Evolutionary conservation across 2,113 vertebrate species (phyloP), one percentile per base, ranked within the genome.

Genomic region (Thunnus maccoyii): DNA sequence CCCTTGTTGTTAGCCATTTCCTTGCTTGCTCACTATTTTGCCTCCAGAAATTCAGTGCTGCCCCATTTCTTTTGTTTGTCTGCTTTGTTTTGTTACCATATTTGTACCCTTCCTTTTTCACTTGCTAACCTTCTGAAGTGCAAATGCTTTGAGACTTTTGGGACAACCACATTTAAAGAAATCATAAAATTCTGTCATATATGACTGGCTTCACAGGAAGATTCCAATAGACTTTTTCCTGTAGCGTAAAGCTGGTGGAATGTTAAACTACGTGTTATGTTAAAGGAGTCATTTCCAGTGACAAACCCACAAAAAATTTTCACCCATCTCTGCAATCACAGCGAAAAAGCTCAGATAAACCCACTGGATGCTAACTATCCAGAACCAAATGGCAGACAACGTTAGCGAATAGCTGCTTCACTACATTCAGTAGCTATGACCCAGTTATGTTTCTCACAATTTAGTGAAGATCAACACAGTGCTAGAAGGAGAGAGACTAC

Each of bases 21-120:
- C 65, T 58, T 32, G 60, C 25, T 52, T 77, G 17, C 61, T 65
- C 60, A 77, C 54, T 65, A 71, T 60, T 66, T 27, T 30, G 30
- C 32, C 20, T 47, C 30, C 14, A 13, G 30, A 77, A 64, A 57
- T 51, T 9, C 52, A 67, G 15, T 72, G 18, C 46, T 27, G 27
- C n/a, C 4, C n/a, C 25, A 50, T 30, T 64, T 71, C 58, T 75
- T 22, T 57, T 36, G 36, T 36, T 36, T 36, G 36, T 30, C 27
- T 30, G 36, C 5, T 36, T 36, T 6, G 51, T 76, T 66, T 71
- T 25, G 73, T 46, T 44, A 30, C 63, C 60, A 17, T 18, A 46
- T 71, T 36, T 44, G 27, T 58, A 58, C 20, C n/a, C 30, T 22
- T 22, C 22, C 22, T 22, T 22, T 22, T 22, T 22, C 22, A 22